These are phyloP conservation scores for Apocheima hispidaria DNA, from an alignment of 2,888 invertebrate species.

Conservation along the genomic window DNA sequence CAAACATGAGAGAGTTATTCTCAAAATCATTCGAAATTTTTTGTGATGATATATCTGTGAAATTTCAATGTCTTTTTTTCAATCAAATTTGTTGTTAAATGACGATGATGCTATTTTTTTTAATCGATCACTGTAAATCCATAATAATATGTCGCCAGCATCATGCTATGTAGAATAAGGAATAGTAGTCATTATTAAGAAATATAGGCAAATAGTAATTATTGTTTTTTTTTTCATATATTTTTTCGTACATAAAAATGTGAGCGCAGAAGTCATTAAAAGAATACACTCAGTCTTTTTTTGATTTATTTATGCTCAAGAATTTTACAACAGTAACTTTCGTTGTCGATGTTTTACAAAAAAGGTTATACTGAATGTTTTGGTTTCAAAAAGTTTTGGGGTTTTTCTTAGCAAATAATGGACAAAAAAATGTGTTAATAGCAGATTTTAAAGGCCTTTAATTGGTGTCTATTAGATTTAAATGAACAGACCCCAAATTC, in stretches of 20 bases:
- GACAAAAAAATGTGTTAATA: slow-evolving; percentile 5
- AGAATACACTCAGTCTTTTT: neutral
- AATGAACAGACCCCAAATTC: neutral
- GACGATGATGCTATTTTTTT: neutral
- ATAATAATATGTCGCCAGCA: too few species aligned
- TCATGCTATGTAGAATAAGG: too few species aligned
- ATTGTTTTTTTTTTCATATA: too few species aligned
- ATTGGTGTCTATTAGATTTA: neutral
- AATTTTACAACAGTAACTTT: slow-evolving; percentile 4
- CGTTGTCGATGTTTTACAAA: neutral
- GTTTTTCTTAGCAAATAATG: slow-evolving; percentile 13
- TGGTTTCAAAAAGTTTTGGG: neutral
- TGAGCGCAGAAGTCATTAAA: neutral
- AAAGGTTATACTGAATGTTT: neutral
- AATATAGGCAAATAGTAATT: too few species aligned
- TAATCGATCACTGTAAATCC: too few species aligned
- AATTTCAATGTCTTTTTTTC: neutral
- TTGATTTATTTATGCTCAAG: neutral
- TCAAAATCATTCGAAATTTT: neutral
- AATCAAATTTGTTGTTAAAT: too few species aligned
- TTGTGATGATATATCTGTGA: neutral
- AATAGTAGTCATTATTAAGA: too few species aligned
- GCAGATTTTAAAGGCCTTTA: neutral
- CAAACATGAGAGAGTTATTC: neutral
- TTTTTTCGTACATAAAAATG: too few species aligned